Evolutionary conservation across 2,113 vertebrate genomes (phyloP).

Genomic region (Pelobates fuscus): DNA sequence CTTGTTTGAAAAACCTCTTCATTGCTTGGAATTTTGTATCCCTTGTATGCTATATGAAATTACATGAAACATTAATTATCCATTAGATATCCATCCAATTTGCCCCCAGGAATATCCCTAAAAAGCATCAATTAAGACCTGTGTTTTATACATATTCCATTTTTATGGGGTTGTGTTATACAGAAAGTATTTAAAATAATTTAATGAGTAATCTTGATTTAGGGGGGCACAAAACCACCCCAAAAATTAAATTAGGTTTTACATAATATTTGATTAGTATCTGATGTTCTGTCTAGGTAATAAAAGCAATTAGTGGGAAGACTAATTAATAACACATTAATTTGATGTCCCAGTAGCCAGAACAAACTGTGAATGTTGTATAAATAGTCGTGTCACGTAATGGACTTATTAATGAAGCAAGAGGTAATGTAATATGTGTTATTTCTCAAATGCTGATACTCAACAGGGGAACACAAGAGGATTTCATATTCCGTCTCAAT

Average conservation of each 20-base stretch:
- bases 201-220: too few relatives aligned
- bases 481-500: conserved; percentile 17
- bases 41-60: background rate
- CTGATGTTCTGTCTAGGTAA: background rate
- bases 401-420: background rate
- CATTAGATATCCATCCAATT: background rate
- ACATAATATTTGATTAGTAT: background rate
- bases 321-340: conserved; percentile 1
- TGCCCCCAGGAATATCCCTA: background rate
- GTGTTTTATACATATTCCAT: background rate
- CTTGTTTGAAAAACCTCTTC: background rate
- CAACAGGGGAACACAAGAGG: background rate
- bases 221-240: too few relatives aligned
- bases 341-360: background rate
- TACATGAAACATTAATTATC: conserved; percentile 12
- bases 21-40: background rate
- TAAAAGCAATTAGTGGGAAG: background rate
- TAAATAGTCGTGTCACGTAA: background rate
- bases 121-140: background rate
- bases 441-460: background rate
- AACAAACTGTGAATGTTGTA: background rate
- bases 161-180: too few relatives aligned
- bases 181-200: too few relatives aligned
- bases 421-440: background rate
- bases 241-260: conserved; percentile 3